These are phyloP conservation scores for Aldabrachelys gigantea DNA, from an alignment of 2,113 vertebrate genomes.

Conservation along the genomic window DNA sequence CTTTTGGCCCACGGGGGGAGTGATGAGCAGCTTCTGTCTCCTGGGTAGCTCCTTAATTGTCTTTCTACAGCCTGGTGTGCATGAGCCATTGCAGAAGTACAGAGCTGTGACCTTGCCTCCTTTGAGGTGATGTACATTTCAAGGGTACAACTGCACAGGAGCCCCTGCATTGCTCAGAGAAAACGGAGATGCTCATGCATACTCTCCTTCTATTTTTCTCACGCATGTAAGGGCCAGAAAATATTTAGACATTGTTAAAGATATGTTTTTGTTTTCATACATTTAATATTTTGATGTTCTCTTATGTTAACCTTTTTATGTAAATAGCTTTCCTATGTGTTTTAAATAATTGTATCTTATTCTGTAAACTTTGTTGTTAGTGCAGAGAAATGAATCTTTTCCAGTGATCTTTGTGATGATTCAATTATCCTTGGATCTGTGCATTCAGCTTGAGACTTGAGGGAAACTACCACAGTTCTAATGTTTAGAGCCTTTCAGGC, in stretches of 20 bases:
- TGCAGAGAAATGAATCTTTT: background rate
- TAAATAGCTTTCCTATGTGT: background rate
- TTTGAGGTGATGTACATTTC: background rate
- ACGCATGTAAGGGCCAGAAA: background rate
- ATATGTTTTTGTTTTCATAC: background rate
- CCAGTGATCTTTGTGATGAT: background rate
- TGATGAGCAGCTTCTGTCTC: background rate
- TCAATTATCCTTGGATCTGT: background rate
- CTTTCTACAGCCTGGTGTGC: background rate
- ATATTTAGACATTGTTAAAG: background rate
- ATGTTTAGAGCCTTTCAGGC: background rate
- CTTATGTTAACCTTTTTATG: background rate
- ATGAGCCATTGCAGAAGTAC: background rate
- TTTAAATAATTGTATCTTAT: background rate
- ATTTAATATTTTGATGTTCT: background rate
- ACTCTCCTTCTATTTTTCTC: background rate
- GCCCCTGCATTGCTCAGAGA: background rate
- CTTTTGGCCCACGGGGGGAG: accelerated
- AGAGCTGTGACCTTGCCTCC: background rate
- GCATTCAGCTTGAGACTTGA: background rate
- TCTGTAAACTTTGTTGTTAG: background rate
- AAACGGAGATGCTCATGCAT: background rate
- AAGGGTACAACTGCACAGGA: background rate
- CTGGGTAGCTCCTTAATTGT: background rate
- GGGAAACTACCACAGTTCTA: background rate